Evolutionary conservation across 2,113 vertebrate genomes (phyloP), one percentile per base, ranked within the genome.

Genomic region (Apaloderma vittatum): DNA sequence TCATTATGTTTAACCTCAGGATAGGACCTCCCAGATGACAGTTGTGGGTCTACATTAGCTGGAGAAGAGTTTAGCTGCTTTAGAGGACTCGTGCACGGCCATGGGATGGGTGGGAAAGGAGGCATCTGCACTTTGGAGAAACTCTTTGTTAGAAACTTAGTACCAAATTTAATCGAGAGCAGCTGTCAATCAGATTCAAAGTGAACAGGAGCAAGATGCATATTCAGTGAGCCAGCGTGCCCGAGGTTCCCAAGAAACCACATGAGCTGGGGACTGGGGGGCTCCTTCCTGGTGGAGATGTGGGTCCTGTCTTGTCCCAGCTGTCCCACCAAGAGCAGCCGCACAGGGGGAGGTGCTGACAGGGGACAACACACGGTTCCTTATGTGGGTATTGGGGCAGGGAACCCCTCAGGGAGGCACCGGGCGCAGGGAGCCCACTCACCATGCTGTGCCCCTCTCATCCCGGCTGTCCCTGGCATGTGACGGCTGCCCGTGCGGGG

Each of bases 391-490:
- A 32, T 49, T 2, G 1, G 67, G 62, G 7, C 30, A 80, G 89
- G 57, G 68, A 37, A 63, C 3, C 27, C 32, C n/a, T 8, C 2
- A 8, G 43, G 71, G 14, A 83, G 24, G 51, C 46, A 30, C n/a
- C 0, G 0, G 37, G 61, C 0, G 3, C 37, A 1, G 43, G 26
- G n/a, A 62, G 23, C 20, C 11, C 37, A 40, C 86, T 65, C 58
- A 46, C 86, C 67, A 7, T 29, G 52, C 77, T 0, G 72, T 59
- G 72, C 16, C 49, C 8, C 32, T 29, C 36, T 40, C 0, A 84
- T 77, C 70, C 70, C 5, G 0, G 15, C 37, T 46, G 79, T 62
- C 79, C 0, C 79, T 0, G 15, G 12, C 0, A 1, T 0, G 16
- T 19, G 15, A 54, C 5, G 23, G 36, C 75, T 88, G 0, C 1